phyloP scores from a whole-genome alignment of 2,113 vertebrate species.

The Pica pica region DNA sequence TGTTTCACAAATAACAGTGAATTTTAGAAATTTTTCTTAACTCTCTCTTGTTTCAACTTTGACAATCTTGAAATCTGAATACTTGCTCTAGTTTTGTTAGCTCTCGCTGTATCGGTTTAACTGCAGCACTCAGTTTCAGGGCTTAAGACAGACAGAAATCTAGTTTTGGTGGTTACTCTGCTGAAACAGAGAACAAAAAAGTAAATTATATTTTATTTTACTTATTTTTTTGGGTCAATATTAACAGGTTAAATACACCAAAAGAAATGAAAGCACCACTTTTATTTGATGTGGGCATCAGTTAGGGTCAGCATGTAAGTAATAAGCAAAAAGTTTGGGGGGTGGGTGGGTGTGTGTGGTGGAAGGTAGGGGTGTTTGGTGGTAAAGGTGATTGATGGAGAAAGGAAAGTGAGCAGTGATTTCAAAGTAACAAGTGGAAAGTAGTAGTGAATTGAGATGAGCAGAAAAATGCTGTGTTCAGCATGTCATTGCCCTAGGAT shows the following conservation, averaged over 20 bases:
- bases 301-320: neutral
- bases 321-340: neutral
- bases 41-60: conserved; percentile 72
- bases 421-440: neutral
- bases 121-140: conserved; percentile 72
- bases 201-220: conserved; percentile 52
- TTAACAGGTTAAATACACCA: neutral
- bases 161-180: conserved; percentile 78
- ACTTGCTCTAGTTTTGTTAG: conserved; percentile 60
- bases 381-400: neutral
- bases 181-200: conserved; percentile 79
- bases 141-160: conserved; percentile 62
- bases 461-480: neutral
- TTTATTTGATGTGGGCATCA: neutral
- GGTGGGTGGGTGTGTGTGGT: neutral
- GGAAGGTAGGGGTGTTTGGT: neutral
- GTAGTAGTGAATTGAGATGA: neutral
- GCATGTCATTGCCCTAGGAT: neutral
- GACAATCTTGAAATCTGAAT: conserved; percentile 65
- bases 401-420: neutral
- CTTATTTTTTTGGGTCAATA: neutral
- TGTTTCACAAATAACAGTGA: conserved; percentile 56
- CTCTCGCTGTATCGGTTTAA: conserved; percentile 69
- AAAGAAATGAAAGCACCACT: neutral
- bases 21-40: conserved; percentile 68